Evolutionary conservation across 2,888 invertebrate genomes (phyloP), one percentile per base, ranked within the genome.

Genomic region (Minunthozetes semirufus): DNA sequence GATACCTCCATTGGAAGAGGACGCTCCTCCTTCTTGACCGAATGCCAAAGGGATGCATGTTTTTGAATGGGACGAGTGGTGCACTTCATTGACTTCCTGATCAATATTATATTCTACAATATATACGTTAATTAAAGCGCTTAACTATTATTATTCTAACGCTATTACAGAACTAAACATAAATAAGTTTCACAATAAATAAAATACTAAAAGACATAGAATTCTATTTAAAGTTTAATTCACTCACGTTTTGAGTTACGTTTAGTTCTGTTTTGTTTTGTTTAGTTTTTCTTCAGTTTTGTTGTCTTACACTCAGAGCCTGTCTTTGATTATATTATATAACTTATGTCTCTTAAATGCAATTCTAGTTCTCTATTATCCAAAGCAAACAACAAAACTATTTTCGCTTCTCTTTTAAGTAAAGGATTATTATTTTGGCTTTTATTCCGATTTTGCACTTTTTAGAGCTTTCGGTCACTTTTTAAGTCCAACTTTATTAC

Each of bases 11-110:
- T 70, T 8, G 15, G 9, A 70, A 19, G n/a, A 8, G 19, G n/a
- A 66, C 11, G 70, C 70, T 70, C 70, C 70, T 70, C 70, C 70
- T 13, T 46, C 46, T 42, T 70, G 70, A 70, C 70, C 70, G 70
- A 70, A 70, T 70, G 70, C 70, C 70, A 46, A 46, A 70, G 70
- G 46, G 25, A 61, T 61, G 5, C 25, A 48, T 70, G 33, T 19
- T 46, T n/a, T 46, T 33, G 25, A 70, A 70, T 66, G 63, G n/a
- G 13, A 33, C 22, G 19, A 53, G n/a, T 53, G 53, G 19, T 33
- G 27, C 29, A 29, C 15, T 25, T 19, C 70, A 6, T 46, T 46
- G 70, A 70, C 70, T 70, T 70, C 70, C 70, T 70, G 70, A 25
- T 70, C 70, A 70, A 70, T 46, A 70, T 70, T 70, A 66, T 38